A percentile compares a stretch with the other conserved stretches of the same genome.
phyloP scores from a whole-genome alignment of 2,888 invertebrate species.

The Priapulus caudatus region DNA sequence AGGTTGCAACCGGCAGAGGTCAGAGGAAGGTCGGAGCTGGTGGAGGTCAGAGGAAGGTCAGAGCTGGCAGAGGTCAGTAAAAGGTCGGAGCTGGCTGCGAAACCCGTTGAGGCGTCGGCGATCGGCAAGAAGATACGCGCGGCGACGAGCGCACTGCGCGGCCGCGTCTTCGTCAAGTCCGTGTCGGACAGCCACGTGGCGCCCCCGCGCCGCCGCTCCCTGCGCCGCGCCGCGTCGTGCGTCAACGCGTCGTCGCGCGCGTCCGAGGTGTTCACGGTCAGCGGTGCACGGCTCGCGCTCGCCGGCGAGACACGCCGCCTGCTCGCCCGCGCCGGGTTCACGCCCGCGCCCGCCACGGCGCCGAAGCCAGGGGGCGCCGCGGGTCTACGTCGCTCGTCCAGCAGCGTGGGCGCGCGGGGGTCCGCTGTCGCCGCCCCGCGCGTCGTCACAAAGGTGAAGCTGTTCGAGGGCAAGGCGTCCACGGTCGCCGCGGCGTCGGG shows the following conservation, averaged over 20 bases:
- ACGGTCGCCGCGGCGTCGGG: background rate
- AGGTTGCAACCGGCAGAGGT: no score
- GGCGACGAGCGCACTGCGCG: no score
- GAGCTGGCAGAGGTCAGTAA: no score
- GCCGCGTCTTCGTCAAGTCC: background rate
- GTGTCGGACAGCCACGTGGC: background rate
- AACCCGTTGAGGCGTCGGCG: background rate
- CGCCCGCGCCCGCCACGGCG: conserved; percentile 10
- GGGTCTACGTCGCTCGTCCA: no score
- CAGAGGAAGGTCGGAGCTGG: no score
- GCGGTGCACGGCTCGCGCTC: conserved; percentile 22
- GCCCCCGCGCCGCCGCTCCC: background rate
- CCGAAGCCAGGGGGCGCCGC: no score
- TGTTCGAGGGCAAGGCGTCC: background rate
- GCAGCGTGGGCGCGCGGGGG: no score
- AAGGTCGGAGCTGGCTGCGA: no score
- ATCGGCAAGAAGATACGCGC: no score
- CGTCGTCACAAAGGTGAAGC: background rate
- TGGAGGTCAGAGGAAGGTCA: no score
- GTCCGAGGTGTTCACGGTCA: background rate
- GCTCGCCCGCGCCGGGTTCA: conserved; percentile 29
- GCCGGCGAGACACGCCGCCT: conserved; percentile 29
- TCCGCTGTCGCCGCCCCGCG: no score
- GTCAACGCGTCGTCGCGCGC: background rate
- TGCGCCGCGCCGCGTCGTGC: no score